These are phyloP conservation scores for Resseliella maxima DNA, from an alignment of 2,888 invertebrate genomes.

Conservation along the genomic window DNA sequence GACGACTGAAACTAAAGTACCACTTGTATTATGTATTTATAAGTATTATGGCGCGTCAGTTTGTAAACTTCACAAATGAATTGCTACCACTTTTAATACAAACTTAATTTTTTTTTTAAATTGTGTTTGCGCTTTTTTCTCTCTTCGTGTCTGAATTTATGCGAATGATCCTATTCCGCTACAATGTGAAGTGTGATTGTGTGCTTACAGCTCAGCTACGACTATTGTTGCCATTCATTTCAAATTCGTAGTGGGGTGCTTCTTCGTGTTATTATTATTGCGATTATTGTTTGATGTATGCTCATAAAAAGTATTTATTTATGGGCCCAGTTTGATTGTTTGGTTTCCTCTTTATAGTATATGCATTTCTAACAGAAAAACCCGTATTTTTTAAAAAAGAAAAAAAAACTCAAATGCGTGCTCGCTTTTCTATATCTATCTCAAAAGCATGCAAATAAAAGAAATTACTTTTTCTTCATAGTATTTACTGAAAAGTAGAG, in stretches of 20 bases:
- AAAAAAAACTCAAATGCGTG: too few species aligned
- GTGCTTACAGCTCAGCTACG: background rate
- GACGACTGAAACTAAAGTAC: conserved; percentile 2
- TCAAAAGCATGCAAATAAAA: too few species aligned
- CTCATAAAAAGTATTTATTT: conserved; percentile 33
- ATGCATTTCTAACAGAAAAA: background rate
- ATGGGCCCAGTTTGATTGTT: background rate
- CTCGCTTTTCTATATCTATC: too few species aligned
- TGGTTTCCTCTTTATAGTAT: background rate
- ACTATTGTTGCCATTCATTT: background rate
- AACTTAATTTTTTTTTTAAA: background rate
- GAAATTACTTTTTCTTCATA: too few species aligned
- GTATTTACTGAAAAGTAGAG: too few species aligned
- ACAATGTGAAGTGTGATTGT: background rate
- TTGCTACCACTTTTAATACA: conserved; percentile 16
- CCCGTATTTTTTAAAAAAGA: too few species aligned
- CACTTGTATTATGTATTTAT: conserved; percentile 24
- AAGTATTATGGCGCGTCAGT: background rate
- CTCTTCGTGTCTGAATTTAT: background rate
- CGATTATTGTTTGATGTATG: conserved; percentile 20
- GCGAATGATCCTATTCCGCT: conserved; percentile 11
- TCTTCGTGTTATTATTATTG: conserved; percentile 22
- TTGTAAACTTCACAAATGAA: conserved; percentile 10
- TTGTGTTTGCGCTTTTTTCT: background rate
- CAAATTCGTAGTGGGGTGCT: conserved; percentile 41